phyloP scores from a whole-genome alignment of 2,113 vertebrate species.

The Indicator maculatus region DNA sequence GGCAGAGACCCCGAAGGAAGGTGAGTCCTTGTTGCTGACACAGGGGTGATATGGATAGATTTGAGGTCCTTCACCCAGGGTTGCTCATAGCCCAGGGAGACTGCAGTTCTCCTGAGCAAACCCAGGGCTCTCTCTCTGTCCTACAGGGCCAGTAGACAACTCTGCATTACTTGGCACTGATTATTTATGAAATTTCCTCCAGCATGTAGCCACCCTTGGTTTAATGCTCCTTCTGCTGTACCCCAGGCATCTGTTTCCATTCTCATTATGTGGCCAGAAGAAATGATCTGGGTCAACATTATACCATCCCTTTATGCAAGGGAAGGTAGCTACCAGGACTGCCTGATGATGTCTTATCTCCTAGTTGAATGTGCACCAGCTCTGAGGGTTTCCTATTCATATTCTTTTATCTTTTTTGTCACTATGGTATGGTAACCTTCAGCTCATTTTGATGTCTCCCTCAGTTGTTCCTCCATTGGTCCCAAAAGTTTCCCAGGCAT shows the following conservation, averaged over 20 bases:
- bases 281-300: background rate
- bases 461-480: background rate
- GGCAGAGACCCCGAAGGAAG: background rate
- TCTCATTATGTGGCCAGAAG: background rate
- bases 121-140: background rate
- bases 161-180: background rate
- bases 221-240: background rate
- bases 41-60: background rate
- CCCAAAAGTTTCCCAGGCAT: background rate
- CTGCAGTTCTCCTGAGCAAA: background rate
- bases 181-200: background rate
- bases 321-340: background rate
- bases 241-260: background rate
- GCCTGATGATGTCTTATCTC: background rate
- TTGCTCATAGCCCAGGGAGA: background rate
- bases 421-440: background rate
- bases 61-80: background rate
- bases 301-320: background rate
- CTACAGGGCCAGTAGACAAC: background rate
- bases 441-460: background rate
- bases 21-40: conserved; percentile 4
- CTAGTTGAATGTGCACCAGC: background rate
- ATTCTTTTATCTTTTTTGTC: background rate
- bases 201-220: background rate
- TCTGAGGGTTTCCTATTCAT: background rate